These are phyloP conservation scores for Eupithecia insigniata DNA, from an alignment of 2,888 invertebrate genomes.

Conservation along the genomic window DNA sequence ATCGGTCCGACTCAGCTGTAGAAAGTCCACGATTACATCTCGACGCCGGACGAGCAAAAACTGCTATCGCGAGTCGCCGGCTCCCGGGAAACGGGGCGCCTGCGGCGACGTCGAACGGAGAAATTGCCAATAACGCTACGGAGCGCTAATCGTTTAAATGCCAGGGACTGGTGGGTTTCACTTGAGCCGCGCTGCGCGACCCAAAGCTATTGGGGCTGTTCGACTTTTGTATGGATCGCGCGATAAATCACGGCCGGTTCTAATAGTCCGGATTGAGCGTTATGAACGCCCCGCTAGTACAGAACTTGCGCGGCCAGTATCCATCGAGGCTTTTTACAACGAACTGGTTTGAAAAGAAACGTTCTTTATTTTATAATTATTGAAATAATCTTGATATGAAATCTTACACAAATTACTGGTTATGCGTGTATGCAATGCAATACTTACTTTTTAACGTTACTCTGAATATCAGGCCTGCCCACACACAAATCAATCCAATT, in stretches of 20 bases:
- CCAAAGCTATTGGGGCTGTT: constrained; percentile 53
- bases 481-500: constrained; percentile 32
- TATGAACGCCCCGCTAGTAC: constrained; percentile 53
- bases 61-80: constrained; percentile 69
- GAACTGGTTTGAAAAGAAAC: constrained; percentile 47
- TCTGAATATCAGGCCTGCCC: constrained; percentile 24
- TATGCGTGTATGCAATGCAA: constrained; percentile 30
- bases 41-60: constrained; percentile 76
- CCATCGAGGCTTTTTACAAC: constrained; percentile 50
- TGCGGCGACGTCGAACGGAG: constrained; percentile 65
- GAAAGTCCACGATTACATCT: constrained; percentile 83
- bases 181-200: constrained; percentile 58
- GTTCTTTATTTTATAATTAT: constrained; percentile 39
- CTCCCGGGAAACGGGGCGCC: constrained; percentile 78
- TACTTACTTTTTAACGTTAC: too few species aligned
- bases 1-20: constrained; percentile 76
- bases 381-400: constrained; percentile 38
- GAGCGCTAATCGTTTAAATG: constrained; percentile 64
- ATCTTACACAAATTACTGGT: constrained; percentile 33
- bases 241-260: constrained; percentile 52
- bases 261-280: constrained; percentile 55
- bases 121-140: constrained; percentile 70
- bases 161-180: constrained; percentile 64
- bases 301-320: constrained; percentile 58
- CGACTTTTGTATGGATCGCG: constrained; percentile 51